Evolutionary conservation across 2,113 vertebrate species (phyloP), one percentile per base, ranked within the genome.

Genomic region (Saimiri boliviensis): DNA sequence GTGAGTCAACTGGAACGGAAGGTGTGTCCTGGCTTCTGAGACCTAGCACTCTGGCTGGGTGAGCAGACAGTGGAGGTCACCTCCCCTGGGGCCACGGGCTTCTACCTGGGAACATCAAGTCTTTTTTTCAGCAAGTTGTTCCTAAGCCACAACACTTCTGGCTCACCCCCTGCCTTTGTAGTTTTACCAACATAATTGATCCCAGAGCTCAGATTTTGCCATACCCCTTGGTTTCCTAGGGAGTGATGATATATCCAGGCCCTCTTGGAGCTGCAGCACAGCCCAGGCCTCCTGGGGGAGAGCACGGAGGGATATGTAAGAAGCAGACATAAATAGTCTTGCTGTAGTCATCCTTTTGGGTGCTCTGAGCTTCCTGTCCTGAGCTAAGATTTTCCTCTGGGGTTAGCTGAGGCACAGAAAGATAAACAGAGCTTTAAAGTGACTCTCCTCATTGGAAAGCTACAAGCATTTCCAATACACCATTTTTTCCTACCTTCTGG

Each of bases 281-380:
- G 68, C 54, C 77, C 45, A 0, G 3, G 52, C 14, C 52, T 82
- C 82, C 84, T 37, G n/a, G 52, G 74, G 73, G 8, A 86, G 3
- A 32, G 56, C 21, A 27, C 0, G 8, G 90, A 96, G 60, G 73
- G 42, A 40, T 27, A 27, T 2, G 85, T 35, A 85, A 96, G 88
- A 88, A 35, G 95, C 35, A 91, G 86, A 89, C 71, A 93, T 56
- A 97, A 97, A 98, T 97, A 97, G 93, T 58, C 21, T 42, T 70
- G 23, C 93, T 89, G 32, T 23, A 90, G 87, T 91, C 92, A 87
- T 93, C 92, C 97, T 97, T 97, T 86, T 58, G 92, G 93, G 94
- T 82, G 47, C 84, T 94, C 94, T 94, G 80, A 58, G 94, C 93
- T 98, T 98, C 97, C 98, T 98, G 95, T 98, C 93, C 84, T 96